phyloP scores from a whole-genome alignment of 2,888 invertebrate genomes.

The Callyntrura sp. region DNA sequence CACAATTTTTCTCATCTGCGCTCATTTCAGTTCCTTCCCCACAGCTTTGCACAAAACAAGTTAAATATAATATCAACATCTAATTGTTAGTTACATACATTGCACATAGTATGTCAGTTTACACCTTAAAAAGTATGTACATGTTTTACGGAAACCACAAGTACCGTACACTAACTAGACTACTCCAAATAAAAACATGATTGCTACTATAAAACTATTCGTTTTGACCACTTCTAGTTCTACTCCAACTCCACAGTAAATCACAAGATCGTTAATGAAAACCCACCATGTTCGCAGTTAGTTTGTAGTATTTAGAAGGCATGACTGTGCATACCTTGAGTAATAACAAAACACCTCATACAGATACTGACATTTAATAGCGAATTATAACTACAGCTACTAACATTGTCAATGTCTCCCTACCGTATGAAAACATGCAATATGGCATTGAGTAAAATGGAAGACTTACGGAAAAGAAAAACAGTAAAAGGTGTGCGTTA shows the following conservation, averaged over 20 bases:
- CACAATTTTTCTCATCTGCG: slow-evolving; percentile 96
- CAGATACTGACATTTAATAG: too few relatives aligned
- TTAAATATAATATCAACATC: slow-evolving; percentile 41
- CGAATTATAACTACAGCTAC: neutral
- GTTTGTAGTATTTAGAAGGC: neutral
- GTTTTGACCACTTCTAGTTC: too few relatives aligned
- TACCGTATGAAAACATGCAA: neutral
- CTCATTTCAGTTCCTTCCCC: slow-evolving; percentile 97
- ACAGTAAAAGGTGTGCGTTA: neutral
- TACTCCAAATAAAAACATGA: slow-evolving; percentile 1
- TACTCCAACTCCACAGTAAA: neutral
- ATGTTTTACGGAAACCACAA: neutral
- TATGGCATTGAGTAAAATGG: neutral
- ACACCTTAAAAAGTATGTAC: neutral
- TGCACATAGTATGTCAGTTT: neutral
- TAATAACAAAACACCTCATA: too few relatives aligned
- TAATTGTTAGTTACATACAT: slow-evolving; percentile 27
- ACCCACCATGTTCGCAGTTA: neutral
- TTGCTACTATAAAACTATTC: too few relatives aligned
- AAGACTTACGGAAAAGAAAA: neutral
- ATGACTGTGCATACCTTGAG: neutral
- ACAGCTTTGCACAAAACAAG: slow-evolving; percentile 88
- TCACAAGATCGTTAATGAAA: neutral
- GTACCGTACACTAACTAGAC: neutral
- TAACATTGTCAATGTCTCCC: too few relatives aligned